phyloP scores from a whole-genome alignment of 2,113 vertebrate genomes.

The Scophthalmus maximus region DNA sequence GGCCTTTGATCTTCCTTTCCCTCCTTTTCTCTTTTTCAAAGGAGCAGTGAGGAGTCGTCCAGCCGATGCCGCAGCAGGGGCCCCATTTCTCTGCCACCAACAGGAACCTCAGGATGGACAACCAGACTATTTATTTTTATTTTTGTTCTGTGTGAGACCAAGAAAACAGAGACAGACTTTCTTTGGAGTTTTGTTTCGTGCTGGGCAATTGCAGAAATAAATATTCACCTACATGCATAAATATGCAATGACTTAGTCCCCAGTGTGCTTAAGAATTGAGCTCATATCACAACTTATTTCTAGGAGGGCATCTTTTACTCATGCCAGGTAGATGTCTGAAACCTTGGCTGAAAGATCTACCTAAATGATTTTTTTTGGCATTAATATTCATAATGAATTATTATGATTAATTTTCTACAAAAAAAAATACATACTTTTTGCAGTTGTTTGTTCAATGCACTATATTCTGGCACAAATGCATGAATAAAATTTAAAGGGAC shows the following conservation, averaged over 20 bases:
- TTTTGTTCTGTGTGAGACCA: conserved; percentile 18
- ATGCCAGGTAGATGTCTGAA: conserved; percentile 7
- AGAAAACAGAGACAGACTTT: conserved; percentile 22
- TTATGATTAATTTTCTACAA: conserved; percentile 17
- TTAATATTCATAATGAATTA: conserved; percentile 1
- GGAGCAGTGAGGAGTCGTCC: conserved; percentile 57
- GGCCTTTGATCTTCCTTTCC: conserved; percentile 72
- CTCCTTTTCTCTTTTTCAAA: conserved; percentile 71
- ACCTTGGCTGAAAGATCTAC: not conserved
- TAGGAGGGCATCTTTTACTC: not conserved
- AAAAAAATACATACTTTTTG: no score
- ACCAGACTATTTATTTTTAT: conserved; percentile 44
- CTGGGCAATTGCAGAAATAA: conserved; percentile 65
- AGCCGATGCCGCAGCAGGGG: conserved; percentile 37
- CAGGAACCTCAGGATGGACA: conserved; percentile 10
- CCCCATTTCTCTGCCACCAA: conserved; percentile 45
- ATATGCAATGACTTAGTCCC: conserved; percentile 51
- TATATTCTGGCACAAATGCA: not conserved
- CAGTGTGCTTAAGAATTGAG: conserved; percentile 41
- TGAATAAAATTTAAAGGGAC: no score
- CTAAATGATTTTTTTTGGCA: not conserved
- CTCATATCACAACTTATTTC: conserved; percentile 20
- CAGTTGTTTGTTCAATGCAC: not conserved
- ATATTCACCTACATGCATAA: conserved; percentile 59
- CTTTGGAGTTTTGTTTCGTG: conserved; percentile 62